Base-by-base conservation (phyloP, 2,888 invertebrate species). In the Argyresthia albistria region DNA sequence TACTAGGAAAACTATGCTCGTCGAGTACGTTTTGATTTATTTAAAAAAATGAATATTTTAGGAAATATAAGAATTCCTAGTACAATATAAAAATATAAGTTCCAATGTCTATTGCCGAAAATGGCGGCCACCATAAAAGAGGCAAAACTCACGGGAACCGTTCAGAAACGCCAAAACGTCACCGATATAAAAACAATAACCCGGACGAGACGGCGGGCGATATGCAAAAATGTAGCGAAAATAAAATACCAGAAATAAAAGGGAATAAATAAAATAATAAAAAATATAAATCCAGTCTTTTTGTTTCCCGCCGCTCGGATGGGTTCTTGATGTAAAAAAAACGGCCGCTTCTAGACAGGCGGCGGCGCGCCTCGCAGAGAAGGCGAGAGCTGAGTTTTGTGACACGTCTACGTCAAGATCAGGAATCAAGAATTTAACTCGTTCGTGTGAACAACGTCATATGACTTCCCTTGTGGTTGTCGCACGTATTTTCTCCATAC, bases 321-420 rank as follows among this genome's bases (percentile, higher is more conserved):
- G 80, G 84, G 86, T 79, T 81, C 77, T 77, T 76, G 76, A 76
- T 79, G 80, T 78, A 80, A 82, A 86, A 77, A 87, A 87, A 83
- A 80, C 79, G 80, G 78, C 82, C 86, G 86, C 79, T 83, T 81
- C 84, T 81, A 88, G 88, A 87, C 88, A 79, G 82, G 65, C 72
- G 72, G 75, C 70, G 73, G 73, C 68, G 61, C 58, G 58, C 65
- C 57, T 54, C 53, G 11, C 7, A 58, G 10, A 67, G 43, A 72
- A 63, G 35, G 61, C 52, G 43, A 70, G 55, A 66, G 58, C 61
- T 76, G 79, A 61, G 46, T 46, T 43, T 56, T 58, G 4, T 46
- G 46, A 35, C 8, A n/a, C 16, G 35, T 14, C n/a, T n/a, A n/a
- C n/a, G n/a, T n/a, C n/a, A n/a, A n/a, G n/a, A 15, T 9, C 46